These are phyloP conservation scores for Cherax destructor DNA, from an alignment of 1,140 invertebrate genomes.

Conservation along the genomic window DNA sequence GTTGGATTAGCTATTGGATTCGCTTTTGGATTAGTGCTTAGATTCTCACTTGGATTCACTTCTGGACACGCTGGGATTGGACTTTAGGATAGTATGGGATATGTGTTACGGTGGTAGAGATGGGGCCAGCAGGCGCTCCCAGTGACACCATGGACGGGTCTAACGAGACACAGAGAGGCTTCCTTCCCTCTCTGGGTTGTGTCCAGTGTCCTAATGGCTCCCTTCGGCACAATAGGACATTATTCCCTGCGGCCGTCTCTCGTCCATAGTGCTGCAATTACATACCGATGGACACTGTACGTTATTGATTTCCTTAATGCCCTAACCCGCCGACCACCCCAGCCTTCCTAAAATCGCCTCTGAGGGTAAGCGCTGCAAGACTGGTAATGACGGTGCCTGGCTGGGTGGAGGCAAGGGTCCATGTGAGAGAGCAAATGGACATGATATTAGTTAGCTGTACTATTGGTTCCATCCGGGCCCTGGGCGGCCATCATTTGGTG, in stretches of 20 bases:
- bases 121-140: neutral
- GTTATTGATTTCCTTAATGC: slow-evolving; percentile 55
- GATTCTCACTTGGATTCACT: too few species aligned
- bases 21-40: too few species aligned
- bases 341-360: neutral
- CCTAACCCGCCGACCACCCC: neutral
- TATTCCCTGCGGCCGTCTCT: slow-evolving; percentile 40
- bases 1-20: too few species aligned
- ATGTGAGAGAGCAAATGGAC: slow-evolving; percentile 51
- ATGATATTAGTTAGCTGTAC: slow-evolving; percentile 59
- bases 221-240: slow-evolving; percentile 63
- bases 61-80: too few species aligned
- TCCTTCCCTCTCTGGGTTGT: slow-evolving; percentile 4
- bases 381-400: neutral
- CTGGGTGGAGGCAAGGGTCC: neutral
- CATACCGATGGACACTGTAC: slow-evolving; percentile 62
- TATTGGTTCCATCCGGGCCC: slow-evolving; percentile 38
- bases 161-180: neutral
- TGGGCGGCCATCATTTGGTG: slow-evolving; percentile 20
- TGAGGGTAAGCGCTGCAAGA: neutral
- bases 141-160: neutral
- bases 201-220: slow-evolving; percentile 65
- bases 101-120: too few species aligned
- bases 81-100: too few species aligned
- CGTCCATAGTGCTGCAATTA: slow-evolving; percentile 61